A percentile compares a stretch with the other conserved stretches of the same genome.
Evolutionary conservation across 2,888 invertebrate genomes (phyloP).

Genomic region (Nomada fabriciana): DNA sequence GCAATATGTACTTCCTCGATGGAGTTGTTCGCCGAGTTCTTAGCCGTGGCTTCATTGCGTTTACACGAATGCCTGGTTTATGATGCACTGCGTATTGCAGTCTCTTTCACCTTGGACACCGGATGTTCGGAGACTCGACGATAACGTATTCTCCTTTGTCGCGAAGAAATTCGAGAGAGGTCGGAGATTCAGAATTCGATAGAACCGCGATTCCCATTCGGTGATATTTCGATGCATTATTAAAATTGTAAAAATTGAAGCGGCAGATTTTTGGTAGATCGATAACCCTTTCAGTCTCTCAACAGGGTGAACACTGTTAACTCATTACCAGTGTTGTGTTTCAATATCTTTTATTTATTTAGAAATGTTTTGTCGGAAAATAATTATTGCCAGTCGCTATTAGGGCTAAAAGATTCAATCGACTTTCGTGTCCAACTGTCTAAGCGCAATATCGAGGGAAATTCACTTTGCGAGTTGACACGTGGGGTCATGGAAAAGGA

Average conservation of each 20-base stretch:
- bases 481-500: constrained; percentile 16
- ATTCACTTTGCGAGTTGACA: background rate
- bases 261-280: background rate
- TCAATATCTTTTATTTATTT: background rate
- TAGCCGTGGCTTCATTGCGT: constrained; percentile 38
- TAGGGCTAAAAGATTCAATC: background rate
- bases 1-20: constrained; percentile 45
- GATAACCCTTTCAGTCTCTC: background rate
- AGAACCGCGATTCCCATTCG: constrained; percentile 14
- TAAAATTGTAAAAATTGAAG: too few species aligned
- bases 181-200: constrained; percentile 21
- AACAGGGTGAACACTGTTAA: too few species aligned
- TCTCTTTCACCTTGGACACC: constrained; percentile 53
- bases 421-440: background rate
- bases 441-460: background rate
- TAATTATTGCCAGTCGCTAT: background rate
- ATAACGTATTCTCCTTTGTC: constrained; percentile 37
- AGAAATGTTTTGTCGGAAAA: background rate
- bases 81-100: constrained; percentile 57
- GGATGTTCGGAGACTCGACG: constrained; percentile 37
- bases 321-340: too few species aligned
- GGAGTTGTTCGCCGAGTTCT: constrained; percentile 10
- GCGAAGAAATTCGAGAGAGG: constrained; percentile 13
- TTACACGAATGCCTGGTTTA: constrained; percentile 45
- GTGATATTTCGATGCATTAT: too few species aligned